Evolutionary conservation across 1,140 invertebrate genomes (phyloP).

Genomic region (Chironomus tepperi): DNA sequence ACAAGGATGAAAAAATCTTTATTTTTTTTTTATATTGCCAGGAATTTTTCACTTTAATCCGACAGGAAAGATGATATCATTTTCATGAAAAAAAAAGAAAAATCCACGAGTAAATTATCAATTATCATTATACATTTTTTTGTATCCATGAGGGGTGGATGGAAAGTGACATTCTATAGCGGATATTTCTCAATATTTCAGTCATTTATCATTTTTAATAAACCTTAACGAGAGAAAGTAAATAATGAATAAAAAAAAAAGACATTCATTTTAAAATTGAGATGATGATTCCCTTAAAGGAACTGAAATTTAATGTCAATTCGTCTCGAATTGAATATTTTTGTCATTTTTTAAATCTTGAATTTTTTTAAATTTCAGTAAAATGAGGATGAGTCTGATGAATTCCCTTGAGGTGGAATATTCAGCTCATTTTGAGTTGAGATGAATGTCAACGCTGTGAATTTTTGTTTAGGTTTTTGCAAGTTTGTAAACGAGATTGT

Average conservation of each 20-base stretch:
- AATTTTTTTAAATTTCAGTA: background rate
- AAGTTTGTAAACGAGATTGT: no score
- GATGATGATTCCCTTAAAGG: background rate
- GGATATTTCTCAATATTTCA: constrained; percentile 17
- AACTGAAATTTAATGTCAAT: background rate
- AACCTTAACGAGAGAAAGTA: background rate
- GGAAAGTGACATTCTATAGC: background rate
- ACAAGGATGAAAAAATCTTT: background rate
- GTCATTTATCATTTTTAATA: constrained; percentile 23
- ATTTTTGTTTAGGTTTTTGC: no score
- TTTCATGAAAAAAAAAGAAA: background rate
- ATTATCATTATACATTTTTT: constrained; percentile 18
- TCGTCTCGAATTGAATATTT: background rate
- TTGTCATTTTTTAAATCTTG: background rate
- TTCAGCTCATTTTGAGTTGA: no score
- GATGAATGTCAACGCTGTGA: no score
- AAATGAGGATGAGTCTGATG: background rate
- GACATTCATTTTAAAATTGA: no score
- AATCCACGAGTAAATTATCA: background rate
- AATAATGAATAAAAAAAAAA: no score
- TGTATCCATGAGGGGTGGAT: background rate
- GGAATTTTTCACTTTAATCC: background rate
- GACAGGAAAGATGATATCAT: background rate
- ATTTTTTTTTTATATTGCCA: background rate
- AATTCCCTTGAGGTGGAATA: constrained; percentile 11